Percentiles rank a stretch among this genome's conserved stretches.
Conservation (phyloP, 2,797 vertebrate genomes). For the Lophius americanus region DNA sequence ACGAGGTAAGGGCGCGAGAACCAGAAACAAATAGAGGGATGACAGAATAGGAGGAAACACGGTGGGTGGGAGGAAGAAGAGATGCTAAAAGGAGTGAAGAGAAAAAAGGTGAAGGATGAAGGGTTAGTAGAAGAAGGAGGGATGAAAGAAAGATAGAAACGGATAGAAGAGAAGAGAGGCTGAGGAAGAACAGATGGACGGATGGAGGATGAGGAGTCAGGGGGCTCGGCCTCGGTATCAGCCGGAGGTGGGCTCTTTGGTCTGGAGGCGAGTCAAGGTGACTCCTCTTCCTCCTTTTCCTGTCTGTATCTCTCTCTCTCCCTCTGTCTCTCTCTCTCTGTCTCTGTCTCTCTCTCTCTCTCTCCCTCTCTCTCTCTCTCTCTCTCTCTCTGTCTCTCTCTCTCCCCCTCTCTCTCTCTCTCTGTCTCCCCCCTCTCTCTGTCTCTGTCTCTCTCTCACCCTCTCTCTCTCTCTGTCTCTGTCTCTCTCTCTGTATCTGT, state of each 20-base stretch:
- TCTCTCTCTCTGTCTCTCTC: conserved; percentile 28
- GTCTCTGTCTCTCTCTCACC: conserved; percentile 27
- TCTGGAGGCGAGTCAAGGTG: conserved; percentile 49
- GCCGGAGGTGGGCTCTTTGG: conserved; percentile 1
- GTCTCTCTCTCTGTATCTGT: conserved; percentile 3
- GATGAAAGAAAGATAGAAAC: background rate
- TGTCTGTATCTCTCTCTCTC: conserved; percentile 31
- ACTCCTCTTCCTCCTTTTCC: conserved; percentile 24
- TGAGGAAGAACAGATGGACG: background rate
- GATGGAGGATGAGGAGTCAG: background rate
- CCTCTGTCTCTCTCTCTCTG: conserved; percentile 6
- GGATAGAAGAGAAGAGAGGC: background rate
- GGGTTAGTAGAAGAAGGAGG: background rate
- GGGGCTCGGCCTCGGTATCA: conserved; percentile 19
- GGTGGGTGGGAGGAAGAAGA: too few relatives aligned
- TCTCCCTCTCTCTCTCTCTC: conserved; percentile 13
- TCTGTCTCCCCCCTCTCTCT: too few relatives aligned
- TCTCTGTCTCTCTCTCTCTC: conserved; percentile 16
- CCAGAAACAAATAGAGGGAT: too few relatives aligned
- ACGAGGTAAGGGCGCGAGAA: conserved; percentile 68
- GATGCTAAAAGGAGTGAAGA: too few relatives aligned
- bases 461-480: conserved; percentile 18
- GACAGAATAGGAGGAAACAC: background rate
- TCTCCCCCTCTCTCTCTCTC: conserved; percentile 24
- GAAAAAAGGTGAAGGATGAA: too few relatives aligned